Percentiles rank a stretch among this genome's conserved stretches.
These are phyloP conservation scores for Brachionus manjavacas DNA, from an alignment of 1,140 invertebrate genomes.

Conservation along the genomic window DNA sequence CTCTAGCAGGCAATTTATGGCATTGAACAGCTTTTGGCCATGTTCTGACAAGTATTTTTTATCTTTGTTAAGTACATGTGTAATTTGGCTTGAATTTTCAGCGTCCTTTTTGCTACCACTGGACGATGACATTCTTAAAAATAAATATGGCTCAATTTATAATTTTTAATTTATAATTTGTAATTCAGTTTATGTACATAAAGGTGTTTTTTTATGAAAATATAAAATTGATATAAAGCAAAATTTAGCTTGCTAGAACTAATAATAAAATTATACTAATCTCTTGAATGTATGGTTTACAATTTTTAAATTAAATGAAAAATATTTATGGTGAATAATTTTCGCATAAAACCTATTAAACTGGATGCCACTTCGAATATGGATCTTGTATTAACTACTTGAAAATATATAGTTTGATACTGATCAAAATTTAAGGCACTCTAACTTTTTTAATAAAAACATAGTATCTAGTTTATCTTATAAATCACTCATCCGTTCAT, in stretches of 20 bases:
- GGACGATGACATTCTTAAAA: slow-evolving; percentile 14
- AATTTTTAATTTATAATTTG: background rate
- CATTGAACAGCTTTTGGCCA: slow-evolving; percentile 38
- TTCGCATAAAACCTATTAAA: background rate
- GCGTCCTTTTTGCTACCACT: background rate
- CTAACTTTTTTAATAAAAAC: background rate
- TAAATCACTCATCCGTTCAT: background rate
- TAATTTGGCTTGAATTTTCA: slow-evolving; percentile 25
- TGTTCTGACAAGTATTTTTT: slow-evolving; percentile 34
- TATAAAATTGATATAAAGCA: background rate
- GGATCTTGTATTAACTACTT: background rate
- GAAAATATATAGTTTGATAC: background rate
- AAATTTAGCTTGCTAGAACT: background rate
- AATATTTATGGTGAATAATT: background rate
- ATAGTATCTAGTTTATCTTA: background rate
- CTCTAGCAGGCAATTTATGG: slow-evolving; percentile 13
- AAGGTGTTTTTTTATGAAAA: background rate
- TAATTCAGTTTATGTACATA: background rate
- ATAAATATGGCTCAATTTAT: background rate
- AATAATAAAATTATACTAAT: slow-evolving; percentile 36
- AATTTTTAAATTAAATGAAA: slow-evolving; percentile 16
- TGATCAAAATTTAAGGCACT: background rate
- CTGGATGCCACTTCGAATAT: background rate
- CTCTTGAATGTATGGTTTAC: slow-evolving; percentile 1
- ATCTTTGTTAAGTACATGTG: slow-evolving; percentile 33